These are phyloP conservation scores for Epinephelus cyanopodus DNA, from an alignment of 2,113 vertebrate genomes.

Conservation along the genomic window DNA sequence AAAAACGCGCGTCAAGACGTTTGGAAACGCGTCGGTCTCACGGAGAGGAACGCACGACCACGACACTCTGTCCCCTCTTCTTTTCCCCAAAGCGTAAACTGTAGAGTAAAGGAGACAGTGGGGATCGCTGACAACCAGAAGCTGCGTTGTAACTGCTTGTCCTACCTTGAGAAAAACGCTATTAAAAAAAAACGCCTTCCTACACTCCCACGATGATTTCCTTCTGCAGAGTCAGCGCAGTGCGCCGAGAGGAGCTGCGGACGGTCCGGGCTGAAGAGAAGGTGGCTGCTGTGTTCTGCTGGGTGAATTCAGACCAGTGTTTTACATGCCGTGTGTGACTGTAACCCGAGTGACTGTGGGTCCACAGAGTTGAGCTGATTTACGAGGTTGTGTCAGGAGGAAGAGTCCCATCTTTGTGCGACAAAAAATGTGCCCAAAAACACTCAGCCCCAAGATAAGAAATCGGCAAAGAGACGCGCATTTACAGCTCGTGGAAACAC, in stretches of 20 bases:
- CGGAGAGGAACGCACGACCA: constrained; percentile 53
- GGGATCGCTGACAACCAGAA: constrained; percentile 60
- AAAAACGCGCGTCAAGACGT: constrained; percentile 68
- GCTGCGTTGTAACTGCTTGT: constrained; percentile 63
- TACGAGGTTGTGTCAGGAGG: constrained; percentile 74
- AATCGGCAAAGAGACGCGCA: constrained; percentile 41
- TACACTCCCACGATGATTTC: constrained; percentile 72
- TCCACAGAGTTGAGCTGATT: constrained; percentile 63
- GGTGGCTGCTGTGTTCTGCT: constrained; percentile 60
- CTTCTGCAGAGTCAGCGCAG: constrained; percentile 76
- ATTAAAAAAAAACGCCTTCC: constrained; percentile 54
- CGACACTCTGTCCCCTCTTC: constrained; percentile 50
- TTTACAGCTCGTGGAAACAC: constrained; percentile 16
- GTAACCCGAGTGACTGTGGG: constrained; percentile 68
- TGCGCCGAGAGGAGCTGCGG: constrained; percentile 68
- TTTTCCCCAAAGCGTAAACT: constrained; percentile 40
- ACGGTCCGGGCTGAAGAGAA: constrained; percentile 69
- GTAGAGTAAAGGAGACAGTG: constrained; percentile 35
- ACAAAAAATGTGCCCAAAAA: constrained; percentile 77
- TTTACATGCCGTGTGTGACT: constrained; percentile 63
- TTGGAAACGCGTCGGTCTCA: constrained; percentile 63
- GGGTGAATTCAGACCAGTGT: constrained; percentile 60
- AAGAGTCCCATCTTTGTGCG: constrained; percentile 82
- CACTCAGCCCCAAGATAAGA: constrained; percentile 73
- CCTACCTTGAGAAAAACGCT: constrained; percentile 68